phyloP scores from a whole-genome alignment of 2,888 invertebrate genomes.

The Spicauda simplicius region DNA sequence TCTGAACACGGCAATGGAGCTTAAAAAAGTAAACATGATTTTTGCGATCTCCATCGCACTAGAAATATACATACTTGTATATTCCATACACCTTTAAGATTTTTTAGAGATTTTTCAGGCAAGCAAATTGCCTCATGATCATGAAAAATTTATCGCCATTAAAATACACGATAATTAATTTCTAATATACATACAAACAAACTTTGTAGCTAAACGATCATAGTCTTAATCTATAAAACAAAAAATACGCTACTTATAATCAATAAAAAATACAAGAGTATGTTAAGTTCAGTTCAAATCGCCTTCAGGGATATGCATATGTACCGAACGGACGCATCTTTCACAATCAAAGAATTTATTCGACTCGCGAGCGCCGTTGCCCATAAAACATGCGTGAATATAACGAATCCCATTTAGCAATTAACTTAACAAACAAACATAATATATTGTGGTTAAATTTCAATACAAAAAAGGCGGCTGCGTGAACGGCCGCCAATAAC shows the following conservation, averaged over 20 bases:
- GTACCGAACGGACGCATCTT: constrained; percentile 69
- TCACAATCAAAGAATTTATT: constrained; percentile 79
- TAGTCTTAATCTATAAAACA: not conserved
- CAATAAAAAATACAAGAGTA: constrained; percentile 15
- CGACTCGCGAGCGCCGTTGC: constrained; percentile 59
- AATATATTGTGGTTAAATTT: constrained; percentile 83
- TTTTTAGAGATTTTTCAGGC: no score
- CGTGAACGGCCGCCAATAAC: constrained; percentile 59
- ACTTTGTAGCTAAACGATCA: no score
- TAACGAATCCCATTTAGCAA: constrained; percentile 83
- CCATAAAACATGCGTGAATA: constrained; percentile 74
- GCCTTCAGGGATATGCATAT: constrained; percentile 50
- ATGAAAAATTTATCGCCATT: no score
- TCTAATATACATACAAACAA: no score
- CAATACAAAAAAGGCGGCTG: constrained; percentile 75
- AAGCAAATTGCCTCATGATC: no score
- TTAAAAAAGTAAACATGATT: no score
- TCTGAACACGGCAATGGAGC: no score
- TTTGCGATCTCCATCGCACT: no score
- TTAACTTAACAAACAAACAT: constrained; percentile 85
- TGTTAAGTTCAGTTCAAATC: constrained; percentile 21
- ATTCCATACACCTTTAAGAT: no score
- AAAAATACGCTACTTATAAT: constrained; percentile 9
- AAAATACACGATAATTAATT: no score
- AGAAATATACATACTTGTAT: no score